These are phyloP conservation scores for Leptoteleia sp. DNA, from an alignment of 1,140 invertebrate genomes.

Conservation along the genomic window DNA sequence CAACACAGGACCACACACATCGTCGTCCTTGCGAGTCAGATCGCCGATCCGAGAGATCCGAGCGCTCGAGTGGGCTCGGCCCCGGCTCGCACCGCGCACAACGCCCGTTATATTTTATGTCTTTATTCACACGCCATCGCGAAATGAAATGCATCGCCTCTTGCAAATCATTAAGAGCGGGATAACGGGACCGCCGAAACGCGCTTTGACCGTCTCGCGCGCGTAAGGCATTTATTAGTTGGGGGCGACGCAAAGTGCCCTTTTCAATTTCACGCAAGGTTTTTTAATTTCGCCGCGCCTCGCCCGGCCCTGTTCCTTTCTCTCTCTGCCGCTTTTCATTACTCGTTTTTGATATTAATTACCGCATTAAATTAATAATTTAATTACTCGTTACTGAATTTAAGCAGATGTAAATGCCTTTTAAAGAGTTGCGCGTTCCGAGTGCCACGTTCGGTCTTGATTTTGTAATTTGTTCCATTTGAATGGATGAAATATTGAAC, in stretches of 20 bases:
- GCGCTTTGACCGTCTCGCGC: background rate
- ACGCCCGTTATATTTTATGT: slow-evolving; percentile 77
- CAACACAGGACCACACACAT: slow-evolving; percentile 78
- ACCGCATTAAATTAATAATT: too few relatives aligned
- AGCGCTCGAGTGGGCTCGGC: slow-evolving; percentile 19
- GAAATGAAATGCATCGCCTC: slow-evolving; percentile 68
- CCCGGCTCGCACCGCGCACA: slow-evolving; percentile 10
- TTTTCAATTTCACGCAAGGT: slow-evolving; percentile 48
- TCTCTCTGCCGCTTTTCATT: too few relatives aligned
- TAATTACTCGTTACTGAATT: too few relatives aligned
- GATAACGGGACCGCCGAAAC: slow-evolving; percentile 36
- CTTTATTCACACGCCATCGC: slow-evolving; percentile 71
- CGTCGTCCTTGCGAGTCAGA: slow-evolving; percentile 65
- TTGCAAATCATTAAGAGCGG: slow-evolving; percentile 40
- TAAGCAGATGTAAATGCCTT: too few relatives aligned
- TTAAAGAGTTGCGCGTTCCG: too few relatives aligned
- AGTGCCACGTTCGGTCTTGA: too few relatives aligned
- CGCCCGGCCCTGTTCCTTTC: background rate
- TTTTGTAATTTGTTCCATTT: too few relatives aligned
- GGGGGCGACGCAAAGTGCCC: slow-evolving; percentile 13
- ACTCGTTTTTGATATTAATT: too few relatives aligned
- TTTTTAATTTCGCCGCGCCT: slow-evolving; percentile 34
- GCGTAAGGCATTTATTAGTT: slow-evolving; percentile 34
- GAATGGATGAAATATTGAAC: too few relatives aligned
- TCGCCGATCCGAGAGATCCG: slow-evolving; percentile 31